Evolutionary conservation across 2,797 vertebrate species (phyloP), one percentile per base, ranked within the genome.

Genomic region (Acrossocheilus wenchowensis): DNA sequence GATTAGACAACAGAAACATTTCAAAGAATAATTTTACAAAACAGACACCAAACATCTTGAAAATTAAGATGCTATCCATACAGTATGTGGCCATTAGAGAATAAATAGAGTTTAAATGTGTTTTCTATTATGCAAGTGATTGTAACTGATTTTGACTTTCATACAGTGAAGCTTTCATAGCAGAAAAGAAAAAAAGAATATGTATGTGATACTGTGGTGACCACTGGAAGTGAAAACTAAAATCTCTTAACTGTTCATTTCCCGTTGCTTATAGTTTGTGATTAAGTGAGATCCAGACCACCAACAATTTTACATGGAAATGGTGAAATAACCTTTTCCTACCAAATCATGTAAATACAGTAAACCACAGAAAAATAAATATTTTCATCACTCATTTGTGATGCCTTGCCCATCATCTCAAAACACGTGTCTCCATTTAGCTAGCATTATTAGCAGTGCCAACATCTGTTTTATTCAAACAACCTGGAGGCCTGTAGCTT

Each of bases 381-480:
- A 17, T 48, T 48, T 30, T 30, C 26, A 36, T 54, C 23, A 10
- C 41, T 80, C 2, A 66, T 80, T 34, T 80, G 36, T 48, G 8
- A 66, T 19, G 39, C 23, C 78, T 45, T 45, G 41, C 78, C 41
- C 10, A 64, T 81, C 26, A 81, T 81, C 21, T 21, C 41, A 7
- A 45, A 48, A 23, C 36, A 30, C 30, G 17, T 43, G 57, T 45
- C 78, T 48, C 10, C 5, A 8, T 54, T 71, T 15, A 71, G 48
- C 34, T 72, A 57, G 34, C 36, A 69, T 57, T 72, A 72, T 57
- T 72, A 72, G 11, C 34, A 12, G 23, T 54, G 30, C 21, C 45
- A 39, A 43, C 36, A 71, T 82, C 50, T 30, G 68, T 71, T 82
- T 57, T 62, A 79, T 57, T 72, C 14, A 19, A 82, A 71, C 66